Evolutionary conservation across 2,888 invertebrate genomes (phyloP).

Genomic region (Beris morrisii): DNA sequence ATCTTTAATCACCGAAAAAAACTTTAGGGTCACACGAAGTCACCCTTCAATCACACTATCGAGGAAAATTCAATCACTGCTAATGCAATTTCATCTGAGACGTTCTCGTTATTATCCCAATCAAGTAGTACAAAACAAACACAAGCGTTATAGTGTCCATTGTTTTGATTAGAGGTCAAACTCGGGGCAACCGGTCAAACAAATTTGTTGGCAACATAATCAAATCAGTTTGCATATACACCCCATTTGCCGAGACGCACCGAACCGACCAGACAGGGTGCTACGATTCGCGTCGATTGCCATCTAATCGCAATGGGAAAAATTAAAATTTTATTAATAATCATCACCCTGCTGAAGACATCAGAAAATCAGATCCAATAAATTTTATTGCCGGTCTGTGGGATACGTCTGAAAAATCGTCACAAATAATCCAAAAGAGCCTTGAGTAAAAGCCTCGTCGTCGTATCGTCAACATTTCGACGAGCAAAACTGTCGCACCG

Average conservation of each 20-base stretch:
- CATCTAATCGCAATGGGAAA: slow-evolving; percentile 16
- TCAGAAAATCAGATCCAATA: slow-evolving; percentile 21
- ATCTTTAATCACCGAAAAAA: too few species aligned
- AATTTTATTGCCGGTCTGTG: slow-evolving; percentile 28
- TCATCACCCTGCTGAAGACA: slow-evolving; percentile 28
- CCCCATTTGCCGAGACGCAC: background rate
- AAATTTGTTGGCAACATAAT: slow-evolving; percentile 28
- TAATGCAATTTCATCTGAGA: too few species aligned
- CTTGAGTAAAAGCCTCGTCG: background rate
- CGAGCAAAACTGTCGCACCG: background rate
- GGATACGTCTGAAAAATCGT: background rate
- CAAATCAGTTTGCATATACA: slow-evolving; percentile 27
- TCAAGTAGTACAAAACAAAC: slow-evolving; percentile 5
- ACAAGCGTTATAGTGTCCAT: slow-evolving; percentile 11
- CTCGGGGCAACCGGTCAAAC: slow-evolving; percentile 30
- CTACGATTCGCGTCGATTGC: background rate
- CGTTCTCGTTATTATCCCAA: background rate
- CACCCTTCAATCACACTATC: too few species aligned
- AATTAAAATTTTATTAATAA: slow-evolving; percentile 27
- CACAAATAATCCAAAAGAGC: background rate
- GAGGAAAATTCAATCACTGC: too few species aligned
- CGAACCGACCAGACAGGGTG: too few species aligned
- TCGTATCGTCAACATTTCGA: slow-evolving; percentile 12
- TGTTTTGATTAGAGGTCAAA: slow-evolving; percentile 35
- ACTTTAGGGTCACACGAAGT: too few species aligned